Evolutionary conservation across 2,113 vertebrate species (phyloP), one percentile per base, ranked within the genome.

Genomic region (Syngnathus scovelli): DNA sequence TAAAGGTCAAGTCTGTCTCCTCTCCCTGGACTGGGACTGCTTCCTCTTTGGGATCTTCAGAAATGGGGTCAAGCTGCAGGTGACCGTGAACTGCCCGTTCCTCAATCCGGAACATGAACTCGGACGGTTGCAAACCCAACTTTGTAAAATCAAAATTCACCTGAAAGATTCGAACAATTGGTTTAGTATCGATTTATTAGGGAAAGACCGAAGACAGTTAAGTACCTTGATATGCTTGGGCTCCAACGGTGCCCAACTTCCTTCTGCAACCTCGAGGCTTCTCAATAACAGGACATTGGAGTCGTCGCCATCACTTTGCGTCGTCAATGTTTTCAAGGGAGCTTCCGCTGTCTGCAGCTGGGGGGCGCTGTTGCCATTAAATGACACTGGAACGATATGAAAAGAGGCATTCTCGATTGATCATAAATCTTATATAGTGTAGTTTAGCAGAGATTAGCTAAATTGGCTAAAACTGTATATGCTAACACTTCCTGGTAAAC

Each of bases 361-460:
- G 72, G 95, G 89, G 75, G 91, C 95, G 66, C 94, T 92, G 78
- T 94, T 85, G 3, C 95, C 95, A 21, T 92, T 95, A 88, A 98
- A 95, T 0, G 93, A 96, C 56, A 87, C 94, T 96, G 72, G 1
- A 69, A 82, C 79, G 66, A 48, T 23, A 11, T 9, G 43, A n/a
- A 38, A 44, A 7, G 23, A 67, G 7, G 63, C 15, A 68, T 5
- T 33, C 27, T 33, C 27, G 27, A 33, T 33, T 33, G 18, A 21
- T 11, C 8, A 1, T 56, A 56, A 27, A 15, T 27, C 23, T 27
- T 49, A 49, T 49, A 18, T 7, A 61, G n/a, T 38, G 16, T 61
- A 39, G 59, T 27, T 56, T 5, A 13, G 4, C 52, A 55, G 52
- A 5, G 8, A 55, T 23, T 13, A 12, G 11, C 10, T 23, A 10